phyloP scores from a whole-genome alignment of 2,888 invertebrate species.

The Latheticus oryzae region DNA sequence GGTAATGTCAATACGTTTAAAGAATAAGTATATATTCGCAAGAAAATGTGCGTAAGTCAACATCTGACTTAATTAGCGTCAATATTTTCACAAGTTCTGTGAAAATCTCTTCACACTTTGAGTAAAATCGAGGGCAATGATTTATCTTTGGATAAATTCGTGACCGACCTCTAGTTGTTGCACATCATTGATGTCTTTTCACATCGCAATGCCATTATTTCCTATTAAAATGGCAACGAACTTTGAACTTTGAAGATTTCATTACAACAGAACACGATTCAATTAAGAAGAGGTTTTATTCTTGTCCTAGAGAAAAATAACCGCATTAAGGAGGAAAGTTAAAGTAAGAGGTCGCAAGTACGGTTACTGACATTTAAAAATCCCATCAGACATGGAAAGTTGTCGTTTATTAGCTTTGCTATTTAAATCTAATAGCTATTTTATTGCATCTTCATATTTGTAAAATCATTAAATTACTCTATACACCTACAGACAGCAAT shows the following conservation, averaged over 20 bases:
- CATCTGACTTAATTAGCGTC: conserved; percentile 25
- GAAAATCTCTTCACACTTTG: conserved; percentile 28
- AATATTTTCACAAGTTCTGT: conserved; percentile 28
- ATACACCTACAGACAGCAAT: conserved; percentile 10
- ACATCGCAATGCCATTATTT: conserved; percentile 8
- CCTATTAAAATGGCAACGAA: conserved; percentile 25
- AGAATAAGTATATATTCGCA: conserved; percentile 27
- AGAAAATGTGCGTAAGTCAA: conserved; percentile 31
- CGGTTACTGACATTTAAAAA: conserved; percentile 6
- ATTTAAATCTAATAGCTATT: conserved; percentile 21
- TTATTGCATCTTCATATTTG: conserved; percentile 28
- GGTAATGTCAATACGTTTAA: conserved; percentile 38
- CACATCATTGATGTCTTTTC: conserved; percentile 15
- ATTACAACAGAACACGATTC: conserved; percentile 29
- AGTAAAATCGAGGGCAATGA: conserved; percentile 13
- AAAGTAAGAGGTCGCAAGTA: conserved; percentile 1
- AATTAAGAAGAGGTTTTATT: conserved; percentile 20
- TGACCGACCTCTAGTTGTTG: conserved; percentile 7
- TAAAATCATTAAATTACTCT: conserved; percentile 21
- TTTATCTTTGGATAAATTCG: conserved; percentile 7
- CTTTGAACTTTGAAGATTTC: conserved; percentile 20
- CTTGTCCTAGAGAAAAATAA: too few species aligned
- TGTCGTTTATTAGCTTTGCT: conserved; percentile 12
- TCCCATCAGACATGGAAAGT: too few species aligned
- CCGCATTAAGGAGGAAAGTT: too few species aligned